Evolutionary conservation across 2,797 vertebrate species (phyloP).

Genomic region (Pseudocheirus occidentalis): DNA sequence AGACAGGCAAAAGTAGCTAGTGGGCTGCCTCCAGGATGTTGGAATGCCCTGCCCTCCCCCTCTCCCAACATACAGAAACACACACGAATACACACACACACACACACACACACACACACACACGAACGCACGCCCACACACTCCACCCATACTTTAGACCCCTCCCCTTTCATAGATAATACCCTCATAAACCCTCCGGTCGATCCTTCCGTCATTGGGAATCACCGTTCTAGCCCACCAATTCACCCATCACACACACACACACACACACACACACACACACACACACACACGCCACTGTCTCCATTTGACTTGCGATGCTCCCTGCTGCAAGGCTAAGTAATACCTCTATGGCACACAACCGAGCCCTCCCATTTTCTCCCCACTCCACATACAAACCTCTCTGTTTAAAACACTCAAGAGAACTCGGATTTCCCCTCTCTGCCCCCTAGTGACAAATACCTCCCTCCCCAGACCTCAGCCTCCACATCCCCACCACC

Average conservation of each 20-base stretch:
- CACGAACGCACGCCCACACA: conserved; percentile 69
- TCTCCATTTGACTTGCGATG: not conserved
- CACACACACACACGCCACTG: too few species aligned
- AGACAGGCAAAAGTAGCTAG: not conserved
- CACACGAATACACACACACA: not conserved
- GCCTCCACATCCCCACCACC: not conserved
- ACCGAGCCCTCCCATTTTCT: not conserved
- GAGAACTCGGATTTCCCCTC: not conserved
- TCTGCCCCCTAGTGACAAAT: not conserved
- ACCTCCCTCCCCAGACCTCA: not conserved
- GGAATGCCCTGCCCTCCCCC: conserved; percentile 53
- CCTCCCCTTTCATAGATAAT: conserved; percentile 50
- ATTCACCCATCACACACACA: not conserved
- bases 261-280: too few species aligned
- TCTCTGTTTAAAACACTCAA: not conserved
- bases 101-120: conserved; percentile 51
- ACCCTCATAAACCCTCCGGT: conserved; percentile 52
- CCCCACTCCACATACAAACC: not conserved
- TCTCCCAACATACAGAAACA: not conserved
- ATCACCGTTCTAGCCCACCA: not conserved
- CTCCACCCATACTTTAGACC: conserved; percentile 63
- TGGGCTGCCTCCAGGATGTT: not conserved
- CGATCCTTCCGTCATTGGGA: not conserved
- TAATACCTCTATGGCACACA: not conserved
- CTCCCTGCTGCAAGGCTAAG: not conserved